phyloP scores from a whole-genome alignment of 2,113 vertebrate species.

The Hylia prasina region DNA sequence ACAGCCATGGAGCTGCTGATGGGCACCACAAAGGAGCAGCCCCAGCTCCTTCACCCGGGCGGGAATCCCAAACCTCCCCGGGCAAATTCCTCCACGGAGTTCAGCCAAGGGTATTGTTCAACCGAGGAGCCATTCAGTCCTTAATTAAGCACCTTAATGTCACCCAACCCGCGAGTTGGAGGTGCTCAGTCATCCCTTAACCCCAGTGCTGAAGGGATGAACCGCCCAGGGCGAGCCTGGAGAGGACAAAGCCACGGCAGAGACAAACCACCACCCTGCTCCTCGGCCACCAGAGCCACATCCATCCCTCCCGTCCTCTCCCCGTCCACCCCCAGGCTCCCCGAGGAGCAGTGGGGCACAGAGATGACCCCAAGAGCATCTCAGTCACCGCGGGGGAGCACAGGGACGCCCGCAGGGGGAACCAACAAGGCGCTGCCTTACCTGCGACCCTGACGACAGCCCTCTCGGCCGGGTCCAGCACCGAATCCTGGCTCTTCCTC shows the following conservation, averaged over 20 bases:
- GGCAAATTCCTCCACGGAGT: neutral
- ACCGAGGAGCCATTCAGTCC: neutral
- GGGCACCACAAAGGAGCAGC: neutral
- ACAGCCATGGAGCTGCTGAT: rapidly evolving
- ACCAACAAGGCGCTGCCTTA: conserved; percentile 62
- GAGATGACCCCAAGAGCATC: neutral
- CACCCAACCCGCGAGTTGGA: neutral
- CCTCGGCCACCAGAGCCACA: neutral
- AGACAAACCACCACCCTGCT: neutral
- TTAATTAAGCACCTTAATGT: neutral
- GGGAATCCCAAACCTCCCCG: neutral
- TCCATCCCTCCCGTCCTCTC: neutral
- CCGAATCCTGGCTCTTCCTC: conserved; percentile 93
- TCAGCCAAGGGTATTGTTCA: neutral
- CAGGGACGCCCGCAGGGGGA: rapidly evolving
- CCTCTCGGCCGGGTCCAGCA: conserved; percentile 96
- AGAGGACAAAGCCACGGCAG: neutral
- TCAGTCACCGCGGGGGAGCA: rapidly evolving
- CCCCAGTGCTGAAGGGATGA: neutral
- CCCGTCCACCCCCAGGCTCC: neutral
- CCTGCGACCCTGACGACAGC: conserved; percentile 96
- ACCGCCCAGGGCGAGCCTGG: neutral
- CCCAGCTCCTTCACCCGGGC: neutral
- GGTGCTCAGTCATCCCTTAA: neutral
- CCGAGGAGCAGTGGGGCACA: neutral